Evolutionary conservation across 2,888 invertebrate species (phyloP).

Genomic region (Platypus cylindrus): DNA sequence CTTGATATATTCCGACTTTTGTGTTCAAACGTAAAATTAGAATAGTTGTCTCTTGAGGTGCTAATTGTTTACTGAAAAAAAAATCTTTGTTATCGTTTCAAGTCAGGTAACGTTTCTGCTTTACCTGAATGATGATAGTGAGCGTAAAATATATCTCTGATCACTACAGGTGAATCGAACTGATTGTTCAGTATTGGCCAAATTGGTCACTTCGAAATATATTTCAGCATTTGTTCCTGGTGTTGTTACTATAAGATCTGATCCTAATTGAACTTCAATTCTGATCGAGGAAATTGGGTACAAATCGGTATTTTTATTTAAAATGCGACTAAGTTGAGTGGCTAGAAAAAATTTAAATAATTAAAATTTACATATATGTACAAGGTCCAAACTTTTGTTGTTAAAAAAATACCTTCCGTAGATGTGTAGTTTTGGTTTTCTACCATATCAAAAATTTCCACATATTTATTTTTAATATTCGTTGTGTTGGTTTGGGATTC

Average conservation of each 20-base stretch:
- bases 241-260: slow-evolving; percentile 32
- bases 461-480: no score
- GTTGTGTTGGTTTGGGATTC: no score
- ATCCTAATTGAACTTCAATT: slow-evolving; percentile 37
- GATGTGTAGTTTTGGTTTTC: no score
- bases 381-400: no score
- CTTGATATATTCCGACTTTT: slow-evolving; percentile 35
- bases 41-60: slow-evolving; percentile 40
- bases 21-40: slow-evolving; percentile 37
- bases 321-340: no score
- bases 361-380: no score
- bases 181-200: slow-evolving; percentile 42
- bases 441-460: no score
- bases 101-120: slow-evolving; percentile 23
- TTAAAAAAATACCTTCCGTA: no score
- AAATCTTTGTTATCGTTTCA: slow-evolving; percentile 3
- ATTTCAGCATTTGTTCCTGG: slow-evolving; percentile 34
- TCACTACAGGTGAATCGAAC: slow-evolving; percentile 49
- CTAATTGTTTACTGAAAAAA: slow-evolving; percentile 21
- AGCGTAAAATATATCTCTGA: slow-evolving; percentile 43
- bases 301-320: slow-evolving; percentile 11
- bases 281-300: slow-evolving; percentile 22
- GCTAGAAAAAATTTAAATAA: no score
- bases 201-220: slow-evolving; percentile 64
- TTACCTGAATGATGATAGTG: slow-evolving; percentile 44